Percentiles rank a stretch among this genome's conserved stretches.
Evolutionary conservation across 2,888 invertebrate species (phyloP).

Genomic region (Cantharis rufa): DNA sequence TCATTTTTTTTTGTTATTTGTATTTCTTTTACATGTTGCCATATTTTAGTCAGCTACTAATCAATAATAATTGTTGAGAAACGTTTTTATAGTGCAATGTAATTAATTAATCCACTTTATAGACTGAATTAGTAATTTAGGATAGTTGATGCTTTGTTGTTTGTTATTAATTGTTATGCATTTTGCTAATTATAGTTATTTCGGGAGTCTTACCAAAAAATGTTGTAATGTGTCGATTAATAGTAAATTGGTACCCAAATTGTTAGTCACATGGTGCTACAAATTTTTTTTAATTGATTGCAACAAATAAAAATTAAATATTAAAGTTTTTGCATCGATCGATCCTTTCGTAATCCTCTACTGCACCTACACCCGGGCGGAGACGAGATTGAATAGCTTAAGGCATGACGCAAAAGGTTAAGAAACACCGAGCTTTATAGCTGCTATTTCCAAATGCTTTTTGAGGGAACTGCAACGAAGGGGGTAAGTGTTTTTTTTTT

Average conservation of each 20-base stretch:
- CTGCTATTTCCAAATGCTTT: too few species aligned
- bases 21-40: neutral
- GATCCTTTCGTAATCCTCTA: neutral
- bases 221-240: neutral
- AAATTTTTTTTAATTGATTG: constrained; percentile 6
- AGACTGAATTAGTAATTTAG: constrained; percentile 10
- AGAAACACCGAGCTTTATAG: too few species aligned
- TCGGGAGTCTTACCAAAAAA: constrained; percentile 2
- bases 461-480: too few species aligned
- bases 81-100: neutral
- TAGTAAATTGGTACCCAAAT: constrained; percentile 6
- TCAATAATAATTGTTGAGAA: neutral
- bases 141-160: neutral
- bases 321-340: neutral
- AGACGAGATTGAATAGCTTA: too few species aligned
- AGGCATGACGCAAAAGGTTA: too few species aligned
- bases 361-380: neutral
- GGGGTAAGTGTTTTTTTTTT: too few species aligned
- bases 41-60: neutral
- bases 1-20: neutral
- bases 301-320: constrained; percentile 10
- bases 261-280: constrained; percentile 13
- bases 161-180: constrained; percentile 1
- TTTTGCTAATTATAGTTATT: constrained; percentile 6
- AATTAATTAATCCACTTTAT: neutral